Percentiles rank a stretch among this genome's conserved stretches.
Conservation (phyloP, 1,140 invertebrate genomes). For the Wasmannia auropunctata region DNA sequence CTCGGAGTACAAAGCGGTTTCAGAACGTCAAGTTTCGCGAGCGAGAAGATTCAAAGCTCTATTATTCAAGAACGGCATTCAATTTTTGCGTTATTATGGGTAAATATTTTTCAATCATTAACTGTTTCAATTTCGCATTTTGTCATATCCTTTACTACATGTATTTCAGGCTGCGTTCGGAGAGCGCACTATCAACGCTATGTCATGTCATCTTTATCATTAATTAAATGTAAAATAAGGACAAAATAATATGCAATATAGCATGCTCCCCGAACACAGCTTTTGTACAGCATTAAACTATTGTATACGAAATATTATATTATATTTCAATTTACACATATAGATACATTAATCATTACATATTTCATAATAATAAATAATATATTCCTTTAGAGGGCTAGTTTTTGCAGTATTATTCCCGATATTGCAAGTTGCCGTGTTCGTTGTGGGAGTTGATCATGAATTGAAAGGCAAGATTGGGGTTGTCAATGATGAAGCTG, state of each 20-base stretch:
- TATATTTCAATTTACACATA: background rate
- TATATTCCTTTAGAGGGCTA: conserved; percentile 87
- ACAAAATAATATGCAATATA: too few species aligned
- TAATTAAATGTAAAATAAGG: too few species aligned
- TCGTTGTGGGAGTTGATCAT: conserved; percentile 92
- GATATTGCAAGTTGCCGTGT: conserved; percentile 91
- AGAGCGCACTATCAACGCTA: too few species aligned
- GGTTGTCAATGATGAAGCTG: conserved; percentile 91
- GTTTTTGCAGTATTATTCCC: conserved; percentile 94
- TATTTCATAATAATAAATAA: background rate
- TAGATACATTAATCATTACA: background rate
- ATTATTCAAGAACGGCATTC: conserved; percentile 88
- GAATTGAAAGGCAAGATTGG: conserved; percentile 90
- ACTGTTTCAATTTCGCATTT: background rate
- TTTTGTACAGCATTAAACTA: too few species aligned
- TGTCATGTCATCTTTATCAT: too few species aligned
- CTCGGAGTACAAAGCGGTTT: background rate
- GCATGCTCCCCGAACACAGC: too few species aligned
- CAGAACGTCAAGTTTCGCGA: background rate
- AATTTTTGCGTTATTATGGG: conserved; percentile 87
- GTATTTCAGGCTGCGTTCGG: too few species aligned
- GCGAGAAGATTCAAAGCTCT: conserved; percentile 80
- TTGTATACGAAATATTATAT: background rate
- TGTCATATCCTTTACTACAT: too few species aligned
- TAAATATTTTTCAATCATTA: conserved; percentile 11